Evolutionary conservation across 2,797 vertebrate genomes (phyloP).

Genomic region (Cephalopachus bancanus): DNA sequence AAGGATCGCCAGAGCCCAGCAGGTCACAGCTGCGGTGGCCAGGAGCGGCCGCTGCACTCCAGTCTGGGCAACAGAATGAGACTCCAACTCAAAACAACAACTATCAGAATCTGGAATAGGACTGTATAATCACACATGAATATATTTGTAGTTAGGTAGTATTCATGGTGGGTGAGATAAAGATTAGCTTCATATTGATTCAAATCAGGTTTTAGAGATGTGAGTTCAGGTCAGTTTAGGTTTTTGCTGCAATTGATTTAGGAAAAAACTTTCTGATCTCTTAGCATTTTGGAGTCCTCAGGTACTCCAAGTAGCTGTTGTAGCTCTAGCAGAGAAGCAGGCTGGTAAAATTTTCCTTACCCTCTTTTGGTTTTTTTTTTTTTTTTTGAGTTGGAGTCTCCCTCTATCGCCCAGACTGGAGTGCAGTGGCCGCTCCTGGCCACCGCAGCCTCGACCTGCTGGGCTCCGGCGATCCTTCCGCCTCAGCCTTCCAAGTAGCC

Average conservation of each 20-base stretch:
- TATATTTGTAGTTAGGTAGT: not conserved
- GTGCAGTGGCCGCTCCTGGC: no score
- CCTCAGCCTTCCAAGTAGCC: no score
- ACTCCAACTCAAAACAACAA: no score
- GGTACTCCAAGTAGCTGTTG: not conserved
- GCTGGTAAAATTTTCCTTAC: not conserved
- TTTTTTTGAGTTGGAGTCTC: no score
- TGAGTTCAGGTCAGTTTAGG: slow-evolving; percentile 5
- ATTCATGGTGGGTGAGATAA: not conserved
- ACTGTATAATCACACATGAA: not conserved
- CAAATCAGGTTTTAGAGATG: not conserved
- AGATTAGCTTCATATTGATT: not conserved
- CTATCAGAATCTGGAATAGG: not conserved
- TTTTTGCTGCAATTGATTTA: slow-evolving; percentile 23
- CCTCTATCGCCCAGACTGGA: no score
- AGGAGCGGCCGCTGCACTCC: no score
- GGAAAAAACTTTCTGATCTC: not conserved
- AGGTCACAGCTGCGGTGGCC: no score
- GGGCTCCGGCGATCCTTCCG: no score
- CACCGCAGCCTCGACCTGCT: no score
- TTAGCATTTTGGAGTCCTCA: not conserved
- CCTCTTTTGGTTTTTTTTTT: no score
- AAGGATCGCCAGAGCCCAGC: no score
- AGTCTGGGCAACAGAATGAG: no score
- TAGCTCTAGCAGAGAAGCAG: not conserved